phyloP scores from a whole-genome alignment of 2,797 vertebrate genomes.

The Galaxias olidus region DNA sequence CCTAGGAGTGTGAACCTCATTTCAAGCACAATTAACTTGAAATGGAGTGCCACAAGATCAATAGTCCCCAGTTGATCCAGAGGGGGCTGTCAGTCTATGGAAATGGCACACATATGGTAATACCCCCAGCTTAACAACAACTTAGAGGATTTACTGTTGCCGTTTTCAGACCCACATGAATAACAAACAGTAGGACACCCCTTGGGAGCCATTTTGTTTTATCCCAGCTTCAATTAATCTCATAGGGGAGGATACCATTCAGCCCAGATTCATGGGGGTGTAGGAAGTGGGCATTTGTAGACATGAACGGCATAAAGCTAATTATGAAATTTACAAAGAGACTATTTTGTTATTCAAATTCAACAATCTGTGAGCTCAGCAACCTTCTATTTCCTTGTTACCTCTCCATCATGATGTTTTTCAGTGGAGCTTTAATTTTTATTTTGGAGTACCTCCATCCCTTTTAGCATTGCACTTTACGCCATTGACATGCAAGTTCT shows the following conservation, averaged over 20 bases:
- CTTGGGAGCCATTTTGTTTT: slow-evolving; percentile 88
- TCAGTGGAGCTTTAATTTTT: slow-evolving; percentile 39
- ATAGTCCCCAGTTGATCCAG: slow-evolving; percentile 85
- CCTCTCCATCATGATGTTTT: slow-evolving; percentile 34
- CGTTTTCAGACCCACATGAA: slow-evolving; percentile 87
- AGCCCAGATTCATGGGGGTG: slow-evolving; percentile 19
- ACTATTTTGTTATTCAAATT: slow-evolving; percentile 62
- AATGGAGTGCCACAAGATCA: slow-evolving; percentile 87
- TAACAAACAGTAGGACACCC: slow-evolving; percentile 85
- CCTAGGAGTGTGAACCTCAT: slow-evolving; percentile 75
- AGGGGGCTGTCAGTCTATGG: slow-evolving; percentile 86
- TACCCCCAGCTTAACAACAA: slow-evolving; percentile 87
- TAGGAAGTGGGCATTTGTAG: slow-evolving; percentile 64
- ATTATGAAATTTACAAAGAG: slow-evolving; percentile 77
- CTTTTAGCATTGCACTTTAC: slow-evolving; percentile 50
- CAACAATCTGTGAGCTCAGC: slow-evolving; percentile 47
- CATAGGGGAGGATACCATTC: slow-evolving; percentile 85
- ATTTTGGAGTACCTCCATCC: slow-evolving; percentile 54
- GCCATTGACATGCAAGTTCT: slow-evolving; percentile 23
- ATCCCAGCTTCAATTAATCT: slow-evolving; percentile 87
- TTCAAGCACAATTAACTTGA: slow-evolving; percentile 90
- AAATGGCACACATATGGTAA: slow-evolving; percentile 89
- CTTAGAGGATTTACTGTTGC: slow-evolving; percentile 90
- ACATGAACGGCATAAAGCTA: slow-evolving; percentile 73
- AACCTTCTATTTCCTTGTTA: slow-evolving; percentile 35